Base-by-base conservation (phyloP, 2,113 vertebrate species). In the Beaufortia kweichowensis region DNA sequence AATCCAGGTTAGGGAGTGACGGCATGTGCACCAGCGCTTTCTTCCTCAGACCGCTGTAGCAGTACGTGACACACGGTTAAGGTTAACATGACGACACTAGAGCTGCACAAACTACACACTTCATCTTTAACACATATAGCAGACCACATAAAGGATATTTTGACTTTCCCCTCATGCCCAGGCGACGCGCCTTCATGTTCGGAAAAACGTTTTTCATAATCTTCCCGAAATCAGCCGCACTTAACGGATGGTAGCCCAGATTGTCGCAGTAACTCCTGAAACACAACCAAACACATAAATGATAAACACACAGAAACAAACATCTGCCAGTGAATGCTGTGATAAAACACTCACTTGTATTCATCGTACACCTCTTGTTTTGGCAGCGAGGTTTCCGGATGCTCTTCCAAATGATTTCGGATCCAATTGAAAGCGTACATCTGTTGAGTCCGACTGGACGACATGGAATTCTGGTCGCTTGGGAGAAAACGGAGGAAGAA, bases 141-240 rank as follows among this genome's bases (percentile, higher is more conserved):
- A n/a, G 17, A 6, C 43, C 56, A 12, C 46, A 17, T n/a, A 91
- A 98, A 99, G 97, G 97, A 99, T 99, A 99, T 98, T 98, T 98
- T 79, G 97, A 99, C 95, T 99, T 98, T 82, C 95, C 95, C 91
- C 97, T 95, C 87, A 97, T 98, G 90, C 97, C 97, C 85, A 99
- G 92, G 71, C 97, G 95, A 81, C 97, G 97, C 63, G 97, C 97
- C 92, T 99, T 99, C 97, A 98, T 98, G 88, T 98, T 99, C 48
- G 97, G 97, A 94, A 99, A 98, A 83, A 99, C 96, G 57, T 98
- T 99, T 90, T 98, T 99, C 97, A 99, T 99, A 82, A 99, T 98
- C 92, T 99, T 99, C 81, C 97, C 97, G 85, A 99, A 99, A 90
- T 99, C 97, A 90, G 97, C 97, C 88, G 97, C 97, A 90, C 97